Evolutionary conservation across 2,888 invertebrate species (phyloP).

Genomic region (Crepidodera aurea): DNA sequence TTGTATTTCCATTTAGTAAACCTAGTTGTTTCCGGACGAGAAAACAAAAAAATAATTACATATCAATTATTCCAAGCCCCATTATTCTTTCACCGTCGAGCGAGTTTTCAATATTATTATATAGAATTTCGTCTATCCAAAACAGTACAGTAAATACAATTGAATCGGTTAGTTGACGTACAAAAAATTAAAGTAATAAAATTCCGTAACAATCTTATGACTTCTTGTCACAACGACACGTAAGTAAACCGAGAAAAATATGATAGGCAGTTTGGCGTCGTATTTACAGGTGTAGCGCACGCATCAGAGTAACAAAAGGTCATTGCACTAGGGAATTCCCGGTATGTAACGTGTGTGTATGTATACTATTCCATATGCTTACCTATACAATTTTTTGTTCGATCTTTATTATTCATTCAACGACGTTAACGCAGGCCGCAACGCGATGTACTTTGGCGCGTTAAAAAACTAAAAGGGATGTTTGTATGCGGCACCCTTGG

Average conservation of each 20-base stretch:
- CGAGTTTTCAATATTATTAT: no score
- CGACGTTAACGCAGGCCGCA: no score
- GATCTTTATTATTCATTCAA: background rate
- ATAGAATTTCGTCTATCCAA: no score
- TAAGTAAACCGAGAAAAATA: constrained; percentile 15
- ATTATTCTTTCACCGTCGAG: no score
- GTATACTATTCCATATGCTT: constrained; percentile 23
- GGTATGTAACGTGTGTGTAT: constrained; percentile 25
- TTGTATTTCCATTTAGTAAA: no score
- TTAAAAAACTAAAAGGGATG: no score
- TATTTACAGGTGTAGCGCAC: constrained; percentile 31
- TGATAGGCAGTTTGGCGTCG: constrained; percentile 14
- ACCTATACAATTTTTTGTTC: background rate
- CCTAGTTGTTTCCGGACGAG: no score
- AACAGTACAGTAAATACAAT: no score
- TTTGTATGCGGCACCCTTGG: no score
- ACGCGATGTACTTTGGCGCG: no score
- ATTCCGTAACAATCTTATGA: background rate
- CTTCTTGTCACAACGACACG: background rate
- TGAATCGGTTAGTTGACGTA: background rate
- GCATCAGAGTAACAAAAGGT: constrained; percentile 25
- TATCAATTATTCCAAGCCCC: no score
- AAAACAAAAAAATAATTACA: no score
- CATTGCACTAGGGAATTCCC: constrained; percentile 35
- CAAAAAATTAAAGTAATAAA: background rate